Evolutionary conservation across 2,113 vertebrate genomes (phyloP).

Genomic region (Brachyhypopomus occidentalis): DNA sequence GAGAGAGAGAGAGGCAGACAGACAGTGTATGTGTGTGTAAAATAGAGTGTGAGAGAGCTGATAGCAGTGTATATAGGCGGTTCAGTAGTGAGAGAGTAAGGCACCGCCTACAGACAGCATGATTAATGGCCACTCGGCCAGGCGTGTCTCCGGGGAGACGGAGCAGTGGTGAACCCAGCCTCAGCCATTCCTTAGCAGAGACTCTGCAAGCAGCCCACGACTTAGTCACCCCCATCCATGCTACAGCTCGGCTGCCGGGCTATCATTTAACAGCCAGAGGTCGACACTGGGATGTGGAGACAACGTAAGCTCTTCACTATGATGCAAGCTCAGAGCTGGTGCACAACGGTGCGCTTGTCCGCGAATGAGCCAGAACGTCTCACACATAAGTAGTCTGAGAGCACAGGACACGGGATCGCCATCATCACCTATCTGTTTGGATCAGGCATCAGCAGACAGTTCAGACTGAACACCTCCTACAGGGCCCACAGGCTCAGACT

Average conservation of each 20-base stretch:
- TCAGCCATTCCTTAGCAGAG: conserved; percentile 22
- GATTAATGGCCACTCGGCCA: conserved; percentile 24
- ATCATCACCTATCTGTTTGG: background rate
- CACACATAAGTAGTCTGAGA: background rate
- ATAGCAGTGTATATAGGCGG: background rate
- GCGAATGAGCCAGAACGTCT: background rate
- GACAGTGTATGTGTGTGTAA: background rate
- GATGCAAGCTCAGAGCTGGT: conserved; percentile 10
- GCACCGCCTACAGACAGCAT: conserved; percentile 40
- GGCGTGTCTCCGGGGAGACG: background rate
- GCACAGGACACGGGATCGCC: background rate
- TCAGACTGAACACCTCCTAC: background rate
- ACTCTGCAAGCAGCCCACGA: background rate
- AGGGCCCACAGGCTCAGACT: background rate
- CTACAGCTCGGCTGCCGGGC: background rate
- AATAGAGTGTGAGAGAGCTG: conserved; percentile 17
- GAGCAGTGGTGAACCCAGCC: background rate
- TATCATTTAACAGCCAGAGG: conserved; percentile 22
- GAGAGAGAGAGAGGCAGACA: too few species aligned
- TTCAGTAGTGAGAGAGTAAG: conserved; percentile 3
- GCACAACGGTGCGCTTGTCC: background rate
- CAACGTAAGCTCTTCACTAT: conserved; percentile 1
- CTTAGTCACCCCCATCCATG: background rate
- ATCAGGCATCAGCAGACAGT: background rate
- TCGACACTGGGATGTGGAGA: background rate